Evolutionary conservation across 2,113 vertebrate genomes (phyloP).

Genomic region (Rhagologus leucostigma): DNA sequence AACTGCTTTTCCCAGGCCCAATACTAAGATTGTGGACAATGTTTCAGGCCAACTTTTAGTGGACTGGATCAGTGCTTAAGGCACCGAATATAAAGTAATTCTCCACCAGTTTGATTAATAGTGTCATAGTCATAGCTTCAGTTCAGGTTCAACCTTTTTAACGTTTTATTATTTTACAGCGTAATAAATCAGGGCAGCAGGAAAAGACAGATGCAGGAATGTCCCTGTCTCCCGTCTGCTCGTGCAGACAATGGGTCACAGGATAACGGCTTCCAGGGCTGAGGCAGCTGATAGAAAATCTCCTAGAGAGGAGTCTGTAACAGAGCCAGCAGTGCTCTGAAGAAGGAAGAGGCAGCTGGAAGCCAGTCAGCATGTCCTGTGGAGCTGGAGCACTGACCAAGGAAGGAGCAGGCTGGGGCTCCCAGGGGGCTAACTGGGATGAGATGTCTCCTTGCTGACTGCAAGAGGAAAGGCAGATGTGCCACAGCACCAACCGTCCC

Average conservation of each 20-base stretch:
- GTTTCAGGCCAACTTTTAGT: conserved; percentile 46
- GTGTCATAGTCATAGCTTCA: conserved; percentile 55
- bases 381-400: background rate
- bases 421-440: background rate
- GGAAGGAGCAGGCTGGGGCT: background rate
- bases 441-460: background rate
- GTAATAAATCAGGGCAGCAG: conserved; percentile 60
- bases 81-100: conserved; percentile 47
- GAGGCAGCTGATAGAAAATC: background rate
- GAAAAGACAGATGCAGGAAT: conserved; percentile 37
- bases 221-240: background rate
- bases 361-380: background rate
- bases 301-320: background rate
- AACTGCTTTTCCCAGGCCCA: background rate
- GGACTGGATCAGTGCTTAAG: conserved; percentile 33
- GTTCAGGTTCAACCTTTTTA: conserved; percentile 72
- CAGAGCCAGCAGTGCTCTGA: background rate
- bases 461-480: background rate
- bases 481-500: background rate
- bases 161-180: conserved; percentile 70
- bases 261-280: background rate
- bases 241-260: background rate
- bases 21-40: background rate
- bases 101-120: conserved; percentile 68
- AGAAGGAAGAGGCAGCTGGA: background rate